These are phyloP conservation scores for Bergia puertoricense DNA, from an alignment of 92 coral and sea anemone genomes.

Conservation along the genomic window DNA sequence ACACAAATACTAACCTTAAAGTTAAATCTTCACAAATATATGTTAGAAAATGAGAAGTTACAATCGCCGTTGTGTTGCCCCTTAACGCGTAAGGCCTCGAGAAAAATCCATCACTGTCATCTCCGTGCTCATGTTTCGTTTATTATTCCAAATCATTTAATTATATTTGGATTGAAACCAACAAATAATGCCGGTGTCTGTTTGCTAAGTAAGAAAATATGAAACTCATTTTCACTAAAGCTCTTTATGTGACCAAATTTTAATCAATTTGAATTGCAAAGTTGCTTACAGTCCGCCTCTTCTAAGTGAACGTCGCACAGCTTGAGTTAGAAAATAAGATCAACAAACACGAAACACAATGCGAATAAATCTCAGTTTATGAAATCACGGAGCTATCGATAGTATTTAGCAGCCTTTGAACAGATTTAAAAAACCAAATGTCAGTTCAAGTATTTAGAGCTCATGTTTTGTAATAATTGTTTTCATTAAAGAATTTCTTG, in stretches of 20 bases:
- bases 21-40: background rate
- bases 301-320: background rate
- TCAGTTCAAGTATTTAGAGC: background rate
- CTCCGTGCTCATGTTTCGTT: background rate
- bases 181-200: constrained; percentile 12
- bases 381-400: background rate
- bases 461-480: background rate
- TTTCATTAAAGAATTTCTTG: too few relatives aligned
- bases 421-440: background rate
- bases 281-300: background rate
- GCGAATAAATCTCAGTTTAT: background rate
- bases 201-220: constrained; percentile 24
- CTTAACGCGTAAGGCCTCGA: background rate
- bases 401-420: background rate
- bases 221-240: background rate
- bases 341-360: background rate
- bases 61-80: background rate
- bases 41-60: background rate
- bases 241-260: background rate
- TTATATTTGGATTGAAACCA: constrained; percentile 9
- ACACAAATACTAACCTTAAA: constrained; percentile 4
- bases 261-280: constrained; percentile 13
- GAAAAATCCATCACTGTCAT: constrained; percentile 5
- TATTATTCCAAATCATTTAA: background rate
- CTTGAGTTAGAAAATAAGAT: background rate